Evolutionary conservation across 2,113 vertebrate genomes (phyloP).

Genomic region (Microcebus lehilahytsara): DNA sequence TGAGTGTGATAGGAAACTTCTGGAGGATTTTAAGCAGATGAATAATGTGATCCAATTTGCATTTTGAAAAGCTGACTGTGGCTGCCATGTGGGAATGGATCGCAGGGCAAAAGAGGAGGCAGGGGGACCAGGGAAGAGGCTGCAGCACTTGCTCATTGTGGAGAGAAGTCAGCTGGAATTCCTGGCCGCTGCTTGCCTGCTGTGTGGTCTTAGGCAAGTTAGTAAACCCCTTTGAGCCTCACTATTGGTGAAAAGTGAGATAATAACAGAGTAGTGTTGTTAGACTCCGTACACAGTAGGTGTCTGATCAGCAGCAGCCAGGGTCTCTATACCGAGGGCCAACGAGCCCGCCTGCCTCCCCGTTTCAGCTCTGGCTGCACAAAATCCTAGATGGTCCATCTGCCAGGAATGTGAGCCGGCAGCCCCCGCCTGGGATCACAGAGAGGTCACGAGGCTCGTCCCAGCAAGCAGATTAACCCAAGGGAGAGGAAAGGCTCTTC

Average conservation of each 20-base stretch:
- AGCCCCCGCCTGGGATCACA: slow-evolving; percentile 42
- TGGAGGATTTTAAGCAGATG: slow-evolving; percentile 36
- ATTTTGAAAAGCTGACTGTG: slow-evolving; percentile 20
- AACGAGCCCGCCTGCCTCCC: background rate
- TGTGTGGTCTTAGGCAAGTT: slow-evolving; percentile 9
- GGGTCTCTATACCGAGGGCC: background rate
- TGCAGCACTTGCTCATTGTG: background rate
- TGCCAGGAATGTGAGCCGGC: slow-evolving; percentile 35
- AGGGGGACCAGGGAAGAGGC: background rate
- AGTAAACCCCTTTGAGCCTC: slow-evolving; percentile 8
- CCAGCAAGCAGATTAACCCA: slow-evolving; percentile 44
- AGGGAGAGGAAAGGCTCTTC: slow-evolving; percentile 25
- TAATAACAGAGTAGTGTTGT: background rate
- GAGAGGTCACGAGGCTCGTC: slow-evolving; percentile 55
- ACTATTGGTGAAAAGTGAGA: background rate
- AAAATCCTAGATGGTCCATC: slow-evolving; percentile 38
- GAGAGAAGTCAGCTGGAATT: background rate
- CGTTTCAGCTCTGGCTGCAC: background rate
- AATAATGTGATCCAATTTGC: slow-evolving; percentile 43
- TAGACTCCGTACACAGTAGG: background rate
- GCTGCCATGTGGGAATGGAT: background rate
- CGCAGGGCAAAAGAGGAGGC: background rate
- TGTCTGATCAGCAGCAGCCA: background rate
- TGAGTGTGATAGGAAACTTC: background rate
- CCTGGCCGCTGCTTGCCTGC: background rate